Conservation (phyloP, 2,113 vertebrate genomes). For the Coptodon bakossiorum region DNA sequence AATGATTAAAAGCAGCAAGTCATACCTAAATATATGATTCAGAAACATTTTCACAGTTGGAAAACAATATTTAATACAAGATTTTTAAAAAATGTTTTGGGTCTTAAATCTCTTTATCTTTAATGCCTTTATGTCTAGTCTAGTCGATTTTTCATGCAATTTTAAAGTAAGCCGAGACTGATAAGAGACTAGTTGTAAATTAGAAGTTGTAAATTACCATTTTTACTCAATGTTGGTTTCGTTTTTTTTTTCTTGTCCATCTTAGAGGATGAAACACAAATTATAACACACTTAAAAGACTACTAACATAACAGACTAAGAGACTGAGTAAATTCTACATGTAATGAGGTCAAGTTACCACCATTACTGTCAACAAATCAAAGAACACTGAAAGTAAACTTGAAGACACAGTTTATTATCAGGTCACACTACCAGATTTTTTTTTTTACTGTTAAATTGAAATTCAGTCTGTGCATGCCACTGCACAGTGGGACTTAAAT, state of each 20-base stretch:
- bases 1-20: not conserved
- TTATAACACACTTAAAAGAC: not conserved
- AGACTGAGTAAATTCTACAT: not conserved
- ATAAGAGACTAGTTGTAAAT: not conserved
- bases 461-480: not conserved
- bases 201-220: not conserved
- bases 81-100: not conserved
- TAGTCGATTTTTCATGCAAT: not conserved
- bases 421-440: not conserved
- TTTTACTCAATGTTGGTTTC: not conserved
- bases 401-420: not conserved
- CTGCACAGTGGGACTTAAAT: not conserved
- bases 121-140: not conserved
- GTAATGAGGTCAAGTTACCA: not conserved
- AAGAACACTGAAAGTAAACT: not conserved
- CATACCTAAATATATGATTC: not conserved
- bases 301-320: not conserved
- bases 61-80: not conserved
- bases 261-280: not conserved
- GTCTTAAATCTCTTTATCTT: not conserved
- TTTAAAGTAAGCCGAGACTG: not conserved
- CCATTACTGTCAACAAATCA: not conserved
- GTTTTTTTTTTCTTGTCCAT: not conserved
- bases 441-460: not conserved
- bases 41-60: not conserved